Evolutionary conservation across 1,140 invertebrate genomes (phyloP).

Genomic region (Pissodes strobi): DNA sequence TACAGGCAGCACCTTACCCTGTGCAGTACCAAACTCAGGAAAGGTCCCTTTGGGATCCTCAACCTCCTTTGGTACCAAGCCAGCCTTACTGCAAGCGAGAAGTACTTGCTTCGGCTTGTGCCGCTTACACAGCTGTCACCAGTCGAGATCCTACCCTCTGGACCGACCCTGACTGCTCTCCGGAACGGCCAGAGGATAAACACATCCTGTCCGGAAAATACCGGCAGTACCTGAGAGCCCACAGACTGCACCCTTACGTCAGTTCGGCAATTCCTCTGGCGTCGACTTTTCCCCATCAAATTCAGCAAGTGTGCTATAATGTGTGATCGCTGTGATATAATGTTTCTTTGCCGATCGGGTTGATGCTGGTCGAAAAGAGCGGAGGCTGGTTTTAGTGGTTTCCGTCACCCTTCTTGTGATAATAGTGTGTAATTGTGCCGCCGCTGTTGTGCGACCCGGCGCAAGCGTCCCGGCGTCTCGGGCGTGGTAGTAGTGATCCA

Average conservation of each 20-base stretch:
- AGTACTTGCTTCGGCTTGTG: slow-evolving; percentile 42
- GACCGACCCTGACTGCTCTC: slow-evolving; percentile 52
- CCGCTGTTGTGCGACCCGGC: slow-evolving; percentile 35
- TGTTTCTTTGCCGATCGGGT: slow-evolving; percentile 38
- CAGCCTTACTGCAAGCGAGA: slow-evolving; percentile 47
- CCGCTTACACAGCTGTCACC: slow-evolving; percentile 37
- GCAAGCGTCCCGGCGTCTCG: slow-evolving; percentile 47
- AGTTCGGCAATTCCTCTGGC: slow-evolving; percentile 55
- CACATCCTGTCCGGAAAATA: slow-evolving; percentile 61
- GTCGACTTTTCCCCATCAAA: slow-evolving; percentile 59
- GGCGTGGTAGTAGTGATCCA: slow-evolving; percentile 55
- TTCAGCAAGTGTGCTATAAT: slow-evolving; percentile 63
- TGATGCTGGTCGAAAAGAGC: slow-evolving; percentile 30
- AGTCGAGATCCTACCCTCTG: slow-evolving; percentile 47
- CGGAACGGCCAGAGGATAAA: slow-evolving; percentile 52
- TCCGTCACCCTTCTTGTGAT: slow-evolving; percentile 52
- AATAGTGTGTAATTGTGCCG: slow-evolving; percentile 54
- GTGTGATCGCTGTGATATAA: slow-evolving; percentile 59
- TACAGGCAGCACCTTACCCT: slow-evolving; percentile 55
- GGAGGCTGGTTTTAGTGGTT: slow-evolving; percentile 41
- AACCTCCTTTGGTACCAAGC: slow-evolving; percentile 57
- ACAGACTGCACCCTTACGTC: slow-evolving; percentile 61
- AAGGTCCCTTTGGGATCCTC: slow-evolving; percentile 54
- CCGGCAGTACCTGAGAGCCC: slow-evolving; percentile 60
- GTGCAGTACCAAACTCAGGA: slow-evolving; percentile 50